Percentiles rank a stretch among this genome's conserved stretches.
Evolutionary conservation across 2,888 invertebrate species (phyloP).

Genomic region (Euzophera pinguis): DNA sequence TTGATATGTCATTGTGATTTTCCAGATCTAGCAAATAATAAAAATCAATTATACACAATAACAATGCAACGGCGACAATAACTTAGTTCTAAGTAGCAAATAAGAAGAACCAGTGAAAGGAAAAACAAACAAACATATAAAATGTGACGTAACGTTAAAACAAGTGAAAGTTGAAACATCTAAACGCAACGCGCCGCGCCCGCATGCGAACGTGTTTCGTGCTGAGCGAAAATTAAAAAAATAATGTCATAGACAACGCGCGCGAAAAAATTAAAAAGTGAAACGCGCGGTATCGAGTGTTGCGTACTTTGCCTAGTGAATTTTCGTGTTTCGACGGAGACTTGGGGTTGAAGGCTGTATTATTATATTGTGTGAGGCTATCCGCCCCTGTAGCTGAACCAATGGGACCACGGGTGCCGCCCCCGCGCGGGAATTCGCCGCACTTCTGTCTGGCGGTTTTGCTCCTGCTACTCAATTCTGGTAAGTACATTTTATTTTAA

Average conservation of each 20-base stretch:
- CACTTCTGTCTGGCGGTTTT: conserved; percentile 43
- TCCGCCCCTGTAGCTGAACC: conserved; percentile 63
- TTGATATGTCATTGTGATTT: neutral
- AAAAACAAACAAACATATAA: conserved; percentile 25
- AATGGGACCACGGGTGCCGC: conserved; percentile 68
- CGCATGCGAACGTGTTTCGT: conserved; percentile 32
- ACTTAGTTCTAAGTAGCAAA: conserved; percentile 18
- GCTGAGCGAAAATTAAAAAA: conserved; percentile 26
- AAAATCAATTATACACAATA: conserved; percentile 19
- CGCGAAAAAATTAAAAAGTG: conserved; percentile 19
- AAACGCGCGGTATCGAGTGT: conserved; percentile 17
- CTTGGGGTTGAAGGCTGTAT: conserved; percentile 42
- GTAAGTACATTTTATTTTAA: no score
- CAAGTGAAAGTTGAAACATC: conserved; percentile 53
- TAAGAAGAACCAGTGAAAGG: conserved; percentile 34
- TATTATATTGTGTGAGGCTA: conserved; percentile 41
- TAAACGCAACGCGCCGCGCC: conserved; percentile 43
- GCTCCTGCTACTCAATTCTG: conserved; percentile 49
- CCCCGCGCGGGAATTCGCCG: conserved; percentile 55
- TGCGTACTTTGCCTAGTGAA: conserved; percentile 20
- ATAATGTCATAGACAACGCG: neutral
- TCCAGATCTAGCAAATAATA: conserved; percentile 12
- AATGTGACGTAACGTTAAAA: conserved; percentile 28
- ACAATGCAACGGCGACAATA: conserved; percentile 26
- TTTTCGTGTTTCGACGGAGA: conserved; percentile 27